These are phyloP conservation scores for Patiria pectinifera DNA, from an alignment of 53 echinoderm and acorn worm genomes.

Conservation along the genomic window DNA sequence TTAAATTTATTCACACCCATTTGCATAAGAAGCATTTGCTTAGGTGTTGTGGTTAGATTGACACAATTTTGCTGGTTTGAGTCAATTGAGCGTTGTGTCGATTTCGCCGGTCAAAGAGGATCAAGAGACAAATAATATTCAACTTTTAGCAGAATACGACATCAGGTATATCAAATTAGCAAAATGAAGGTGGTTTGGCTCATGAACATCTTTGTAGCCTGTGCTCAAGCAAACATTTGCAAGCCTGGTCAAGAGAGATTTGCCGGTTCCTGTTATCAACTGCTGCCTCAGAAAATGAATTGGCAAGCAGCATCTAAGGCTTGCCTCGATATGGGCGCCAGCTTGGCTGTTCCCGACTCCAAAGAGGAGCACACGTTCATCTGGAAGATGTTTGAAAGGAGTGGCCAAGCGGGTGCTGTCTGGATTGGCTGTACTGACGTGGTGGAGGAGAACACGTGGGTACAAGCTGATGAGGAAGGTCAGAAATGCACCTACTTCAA, in stretches of 20 bases:
- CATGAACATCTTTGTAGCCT: conserved; percentile 1
- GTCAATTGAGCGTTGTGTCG: too few species aligned
- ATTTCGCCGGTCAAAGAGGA: too few species aligned
- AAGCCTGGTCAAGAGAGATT: conserved; percentile 25
- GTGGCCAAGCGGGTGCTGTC: too few species aligned
- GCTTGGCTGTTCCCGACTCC: conserved; percentile 27
- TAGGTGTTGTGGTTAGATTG: too few species aligned
- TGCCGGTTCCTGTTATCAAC: conserved; percentile 33
- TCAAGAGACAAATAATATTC: too few species aligned
- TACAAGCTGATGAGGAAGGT: neutral
- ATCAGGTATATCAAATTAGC: neutral
- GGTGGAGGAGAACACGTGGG: too few species aligned
- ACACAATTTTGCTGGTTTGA: too few species aligned
- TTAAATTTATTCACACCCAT: too few species aligned
- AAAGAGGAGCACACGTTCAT: neutral
- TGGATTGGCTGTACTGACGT: too few species aligned
- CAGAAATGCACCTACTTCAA: neutral
- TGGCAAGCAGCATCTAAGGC: conserved; percentile 19
- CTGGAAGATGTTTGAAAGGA: too few species aligned
- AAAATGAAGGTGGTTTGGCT: conserved; percentile 41
- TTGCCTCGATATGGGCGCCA: conserved; percentile 30
- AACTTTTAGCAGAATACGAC: too few species aligned
- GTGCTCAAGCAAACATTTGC: conserved; percentile 4
- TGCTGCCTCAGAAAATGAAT: conserved; percentile 30
- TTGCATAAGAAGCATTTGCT: too few species aligned